Evolutionary conservation across 2,888 invertebrate genomes (phyloP).

Genomic region (Patella depressa): DNA sequence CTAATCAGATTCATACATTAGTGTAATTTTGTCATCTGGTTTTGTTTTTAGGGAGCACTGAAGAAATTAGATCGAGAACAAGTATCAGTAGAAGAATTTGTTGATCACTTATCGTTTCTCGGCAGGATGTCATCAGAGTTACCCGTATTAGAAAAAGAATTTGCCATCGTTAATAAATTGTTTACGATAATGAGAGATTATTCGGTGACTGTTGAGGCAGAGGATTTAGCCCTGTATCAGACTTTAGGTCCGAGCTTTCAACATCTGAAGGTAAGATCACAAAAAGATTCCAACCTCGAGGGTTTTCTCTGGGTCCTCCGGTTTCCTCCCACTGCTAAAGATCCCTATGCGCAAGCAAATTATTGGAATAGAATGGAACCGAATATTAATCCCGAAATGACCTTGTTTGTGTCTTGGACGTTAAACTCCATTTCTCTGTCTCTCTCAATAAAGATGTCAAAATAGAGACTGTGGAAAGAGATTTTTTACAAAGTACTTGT

Average conservation of each 20-base stretch:
- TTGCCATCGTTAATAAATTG: conserved; percentile 66
- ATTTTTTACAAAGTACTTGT: too few relatives aligned
- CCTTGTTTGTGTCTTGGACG: too few relatives aligned
- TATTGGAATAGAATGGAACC: too few relatives aligned
- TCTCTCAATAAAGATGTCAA: too few relatives aligned
- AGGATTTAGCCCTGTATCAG: conserved; percentile 69
- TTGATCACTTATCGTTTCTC: conserved; percentile 70
- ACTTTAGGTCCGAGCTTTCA: conserved; percentile 70
- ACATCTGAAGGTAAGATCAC: conserved; percentile 65
- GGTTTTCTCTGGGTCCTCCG: too few relatives aligned
- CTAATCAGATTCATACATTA: background rate
- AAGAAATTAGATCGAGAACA: conserved; percentile 67
- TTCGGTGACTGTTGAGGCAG: conserved; percentile 63
- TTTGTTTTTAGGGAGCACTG: conserved; percentile 63
- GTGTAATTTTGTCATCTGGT: background rate
- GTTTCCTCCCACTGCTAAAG: too few relatives aligned
- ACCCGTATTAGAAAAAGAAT: conserved; percentile 69
- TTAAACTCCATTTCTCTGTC: too few relatives aligned
- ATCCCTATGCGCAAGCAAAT: too few relatives aligned
- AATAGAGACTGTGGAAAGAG: too few relatives aligned
- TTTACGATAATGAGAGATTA: conserved; percentile 70
- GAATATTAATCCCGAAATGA: too few relatives aligned
- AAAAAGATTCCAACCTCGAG: too few relatives aligned
- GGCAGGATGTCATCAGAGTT: conserved; percentile 68
- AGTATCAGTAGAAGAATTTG: conserved; percentile 70